Percentiles rank a stretch among this genome's conserved stretches.
Conservation (phyloP, 2,113 vertebrate genomes). For the Cyprinodon brontotheroides region DNA sequence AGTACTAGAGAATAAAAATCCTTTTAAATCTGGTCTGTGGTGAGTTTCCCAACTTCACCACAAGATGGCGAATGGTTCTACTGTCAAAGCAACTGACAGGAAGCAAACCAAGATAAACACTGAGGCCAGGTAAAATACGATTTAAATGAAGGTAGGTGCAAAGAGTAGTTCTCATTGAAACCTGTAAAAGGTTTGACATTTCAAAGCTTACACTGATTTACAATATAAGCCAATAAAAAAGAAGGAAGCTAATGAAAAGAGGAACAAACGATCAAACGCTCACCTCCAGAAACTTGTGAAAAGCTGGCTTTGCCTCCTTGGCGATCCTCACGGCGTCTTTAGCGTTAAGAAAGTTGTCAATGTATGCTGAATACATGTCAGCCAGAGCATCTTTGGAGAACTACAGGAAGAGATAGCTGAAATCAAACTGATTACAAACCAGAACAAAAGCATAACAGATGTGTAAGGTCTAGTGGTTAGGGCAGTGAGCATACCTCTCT, state of each 20-base stretch:
- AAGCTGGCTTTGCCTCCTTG: constrained; percentile 93
- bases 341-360: constrained; percentile 97
- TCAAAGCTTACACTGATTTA: background rate
- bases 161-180: background rate
- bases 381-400: constrained; percentile 97
- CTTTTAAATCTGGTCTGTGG: background rate
- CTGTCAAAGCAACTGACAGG: background rate
- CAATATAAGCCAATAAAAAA: background rate
- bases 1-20: background rate
- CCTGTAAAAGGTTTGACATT: background rate
- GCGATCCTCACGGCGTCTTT: constrained; percentile 96
- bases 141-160: background rate
- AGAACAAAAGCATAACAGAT: background rate
- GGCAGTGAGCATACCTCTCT: no score
- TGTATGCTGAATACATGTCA: constrained; percentile 97
- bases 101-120: background rate
- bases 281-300: constrained; percentile 98
- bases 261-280: constrained; percentile 9
- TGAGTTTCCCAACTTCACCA: constrained; percentile 35
- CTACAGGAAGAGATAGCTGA: constrained; percentile 75
- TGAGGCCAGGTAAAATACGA: background rate
- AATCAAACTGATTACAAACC: no score
- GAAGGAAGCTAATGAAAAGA: background rate
- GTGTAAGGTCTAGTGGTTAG: background rate
- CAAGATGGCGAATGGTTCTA: constrained; percentile 31